phyloP scores from a whole-genome alignment of 2,113 vertebrate genomes.

The Cephalopterus ornatus region DNA sequence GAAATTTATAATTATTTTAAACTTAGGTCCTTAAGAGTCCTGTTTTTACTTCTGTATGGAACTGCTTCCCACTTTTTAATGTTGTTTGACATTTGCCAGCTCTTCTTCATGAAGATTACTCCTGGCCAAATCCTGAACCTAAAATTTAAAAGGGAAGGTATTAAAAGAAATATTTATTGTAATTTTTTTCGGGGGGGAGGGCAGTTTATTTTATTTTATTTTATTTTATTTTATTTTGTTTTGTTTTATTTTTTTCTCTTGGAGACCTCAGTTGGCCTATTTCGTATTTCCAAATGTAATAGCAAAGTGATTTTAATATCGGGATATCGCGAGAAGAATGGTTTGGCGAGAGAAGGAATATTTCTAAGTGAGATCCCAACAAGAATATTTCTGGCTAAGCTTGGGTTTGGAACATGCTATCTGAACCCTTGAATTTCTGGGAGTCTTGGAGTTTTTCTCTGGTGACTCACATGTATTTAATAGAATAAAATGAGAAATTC shows the following conservation, averaged over 20 bases:
- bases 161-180: not conserved
- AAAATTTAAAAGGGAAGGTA: not conserved
- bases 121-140: not conserved
- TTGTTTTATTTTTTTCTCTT: not conserved
- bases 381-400: conserved; percentile 61
- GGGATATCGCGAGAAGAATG: conserved; percentile 55
- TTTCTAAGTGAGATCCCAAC: conserved; percentile 66
- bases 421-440: conserved; percentile 60
- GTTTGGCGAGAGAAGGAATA: conserved; percentile 54
- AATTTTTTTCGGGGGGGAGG: not conserved
- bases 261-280: not conserved
- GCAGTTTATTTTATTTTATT: too few relatives aligned
- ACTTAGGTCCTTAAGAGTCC: not conserved
- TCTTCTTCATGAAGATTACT: not conserved
- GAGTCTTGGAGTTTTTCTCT: conserved; percentile 58
- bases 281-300: conserved; percentile 46
- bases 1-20: not conserved
- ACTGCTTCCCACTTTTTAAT: not conserved
- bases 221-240: not conserved
- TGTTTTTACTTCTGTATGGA: not conserved
- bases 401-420: conserved; percentile 56
- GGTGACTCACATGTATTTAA: conserved; percentile 59
- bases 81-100: not conserved
- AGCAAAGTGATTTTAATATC: conserved; percentile 42
- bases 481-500: conserved; percentile 10